Conservation (phyloP, 2,797 vertebrate species). For the Myiothlypis chrysogaster region DNA sequence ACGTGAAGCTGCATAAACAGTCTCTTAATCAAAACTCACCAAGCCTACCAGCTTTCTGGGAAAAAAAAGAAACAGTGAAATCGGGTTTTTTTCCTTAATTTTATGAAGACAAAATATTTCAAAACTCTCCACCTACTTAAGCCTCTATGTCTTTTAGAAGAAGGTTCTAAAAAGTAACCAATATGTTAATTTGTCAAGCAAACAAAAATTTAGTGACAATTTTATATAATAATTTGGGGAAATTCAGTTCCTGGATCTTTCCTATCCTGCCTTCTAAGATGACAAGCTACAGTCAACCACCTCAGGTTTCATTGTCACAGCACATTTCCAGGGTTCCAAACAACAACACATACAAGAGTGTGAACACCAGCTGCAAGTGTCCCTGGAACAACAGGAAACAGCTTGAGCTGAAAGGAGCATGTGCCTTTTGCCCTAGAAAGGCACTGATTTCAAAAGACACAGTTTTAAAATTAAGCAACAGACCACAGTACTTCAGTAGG, state of each 20-base stretch:
- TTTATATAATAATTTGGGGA: not conserved
- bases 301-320: not conserved
- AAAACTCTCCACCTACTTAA: not conserved
- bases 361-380: not conserved
- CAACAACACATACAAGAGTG: not conserved
- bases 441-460: not conserved
- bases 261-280: not conserved
- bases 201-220: not conserved
- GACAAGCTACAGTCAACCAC: not conserved
- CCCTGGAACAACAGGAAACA: not conserved
- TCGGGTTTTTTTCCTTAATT: not conserved
- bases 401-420: not conserved
- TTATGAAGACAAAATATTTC: not conserved
- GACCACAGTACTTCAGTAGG: not conserved
- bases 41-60: not conserved
- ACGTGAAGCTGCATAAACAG: not conserved
- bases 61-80: not conserved
- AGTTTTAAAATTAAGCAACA: not conserved
- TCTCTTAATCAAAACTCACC: not conserved
- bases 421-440: not conserved
- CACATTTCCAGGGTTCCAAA: not conserved
- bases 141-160: not conserved
- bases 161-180: not conserved
- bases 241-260: not conserved
- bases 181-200: accelerated